Evolutionary conservation across 1,140 invertebrate genomes (phyloP), one percentile per base, ranked within the genome.

Genomic region (Drosophila lini): DNA sequence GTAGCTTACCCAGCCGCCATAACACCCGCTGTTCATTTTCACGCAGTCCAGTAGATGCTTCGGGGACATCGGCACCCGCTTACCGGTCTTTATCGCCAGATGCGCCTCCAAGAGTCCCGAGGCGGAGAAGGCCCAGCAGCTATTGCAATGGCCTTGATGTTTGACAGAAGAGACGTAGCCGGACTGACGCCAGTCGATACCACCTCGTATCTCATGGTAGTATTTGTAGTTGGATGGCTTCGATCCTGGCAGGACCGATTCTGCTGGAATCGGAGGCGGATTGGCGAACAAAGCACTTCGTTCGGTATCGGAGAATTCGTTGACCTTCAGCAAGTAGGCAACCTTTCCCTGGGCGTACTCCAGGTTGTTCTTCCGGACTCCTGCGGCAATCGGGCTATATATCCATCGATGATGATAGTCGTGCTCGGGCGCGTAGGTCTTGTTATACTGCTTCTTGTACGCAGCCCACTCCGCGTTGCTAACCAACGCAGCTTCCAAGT

Each of bases 21-120:
- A 93, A 83, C 97, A 98, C 8, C 97, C 97, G 71, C 96, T 92
- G 91, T 98, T 98, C 73, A 95, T 96, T 34, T 10, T 9, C 2
- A 97, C 96, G 80, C 98, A 98, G 93, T 98, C 98, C 3, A 99
- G 93, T 9, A 99, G 93, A 83, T 98, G 97, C 92, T 99, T 97
- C 92, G 98, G 97, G 69, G 96, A 97, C 0, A 99, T 93, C 3
- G 96, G 96, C 1, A 97, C 93, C 2, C 98, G 93, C 50, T 93
- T 92, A 36, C 94, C 93, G 32, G 92, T 93, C 56, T 94, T 94
- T 31, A 94, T 93, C 58, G 94, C 94, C 63, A 95, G 92, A 81
- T 96, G 96, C 10, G 96, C 95, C 92, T 97, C 96, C 41, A 97
- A 91, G 0, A 96, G 93, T 4, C 95, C 98, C 78, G 97, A 98